phyloP scores from a whole-genome alignment of 2,888 invertebrate species.

The Latheticus oryzae region DNA sequence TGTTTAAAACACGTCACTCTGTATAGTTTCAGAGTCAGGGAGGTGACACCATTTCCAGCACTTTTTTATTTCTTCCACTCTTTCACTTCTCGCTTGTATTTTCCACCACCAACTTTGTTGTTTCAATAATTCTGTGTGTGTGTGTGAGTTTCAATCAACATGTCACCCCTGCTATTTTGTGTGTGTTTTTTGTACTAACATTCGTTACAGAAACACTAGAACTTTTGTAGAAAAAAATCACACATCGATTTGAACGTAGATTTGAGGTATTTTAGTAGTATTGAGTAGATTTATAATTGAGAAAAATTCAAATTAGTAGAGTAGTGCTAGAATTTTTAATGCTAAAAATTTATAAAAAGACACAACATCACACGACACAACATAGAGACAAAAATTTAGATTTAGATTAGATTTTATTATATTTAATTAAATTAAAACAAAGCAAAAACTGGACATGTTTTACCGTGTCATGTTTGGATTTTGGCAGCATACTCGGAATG shows the following conservation, averaged over 20 bases:
- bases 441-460: too few relatives aligned
- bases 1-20: too few relatives aligned
- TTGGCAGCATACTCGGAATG: conserved; percentile 97
- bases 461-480: conserved; percentile 55
- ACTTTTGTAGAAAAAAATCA: conserved; percentile 20
- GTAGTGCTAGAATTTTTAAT: conserved; percentile 23
- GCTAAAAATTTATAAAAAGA: conserved; percentile 4
- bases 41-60: conserved; percentile 4
- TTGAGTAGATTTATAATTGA: conserved; percentile 10
- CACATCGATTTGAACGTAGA: conserved; percentile 28
- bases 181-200: conserved; percentile 44
- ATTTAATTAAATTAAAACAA: too few relatives aligned
- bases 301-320: too few relatives aligned
- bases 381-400: conserved; percentile 17
- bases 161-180: conserved; percentile 61
- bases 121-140: conserved; percentile 21
- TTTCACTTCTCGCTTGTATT: conserved; percentile 27
- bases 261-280: too few relatives aligned
- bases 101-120: conserved; percentile 14
- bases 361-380: conserved; percentile 18
- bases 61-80: conserved; percentile 18
- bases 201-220: conserved; percentile 34
- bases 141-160: conserved; percentile 56
- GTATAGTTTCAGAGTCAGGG: background rate
- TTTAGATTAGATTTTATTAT: too few relatives aligned